These are phyloP conservation scores for Phalanger gymnotis DNA, from an alignment of 2,797 vertebrate genomes.

Conservation along the genomic window DNA sequence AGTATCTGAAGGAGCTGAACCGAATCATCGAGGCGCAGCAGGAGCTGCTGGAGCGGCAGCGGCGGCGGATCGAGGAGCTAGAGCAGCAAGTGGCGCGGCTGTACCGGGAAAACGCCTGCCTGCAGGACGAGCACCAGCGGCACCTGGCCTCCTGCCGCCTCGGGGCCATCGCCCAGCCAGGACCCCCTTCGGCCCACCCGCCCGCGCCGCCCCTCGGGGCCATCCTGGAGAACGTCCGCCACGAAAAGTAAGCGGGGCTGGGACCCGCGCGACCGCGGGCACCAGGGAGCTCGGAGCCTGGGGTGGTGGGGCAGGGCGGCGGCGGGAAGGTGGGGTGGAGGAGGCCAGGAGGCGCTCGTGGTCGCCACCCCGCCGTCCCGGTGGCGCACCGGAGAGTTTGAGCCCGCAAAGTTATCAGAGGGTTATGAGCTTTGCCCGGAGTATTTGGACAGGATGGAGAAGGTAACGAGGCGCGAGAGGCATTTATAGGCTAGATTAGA, in stretches of 20 bases:
- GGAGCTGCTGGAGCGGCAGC: conserved; percentile 94
- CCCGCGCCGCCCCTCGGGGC: conserved; percentile 84
- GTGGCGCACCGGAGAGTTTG: background rate
- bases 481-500: background rate
- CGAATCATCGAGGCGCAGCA: conserved; percentile 96
- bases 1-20: conserved; percentile 95
- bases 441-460: background rate
- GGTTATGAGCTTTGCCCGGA: background rate
- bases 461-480: background rate
- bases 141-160: conserved; percentile 94
- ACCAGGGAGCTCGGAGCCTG: background rate
- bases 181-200: conserved; percentile 56
- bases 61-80: conserved; percentile 93
- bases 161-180: conserved; percentile 86
- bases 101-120: conserved; percentile 91
- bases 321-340: background rate
- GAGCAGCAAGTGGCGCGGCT: conserved; percentile 95
- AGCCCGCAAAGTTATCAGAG: background rate
- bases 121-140: conserved; percentile 93
- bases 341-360: background rate
- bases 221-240: conserved; percentile 88
- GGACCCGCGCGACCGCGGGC: background rate
- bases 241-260: conserved; percentile 90
- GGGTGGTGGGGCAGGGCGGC: background rate
- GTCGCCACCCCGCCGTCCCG: background rate